Evolutionary conservation across 2,888 invertebrate species (phyloP).

Genomic region (Leptinotarsa peninsularis): DNA sequence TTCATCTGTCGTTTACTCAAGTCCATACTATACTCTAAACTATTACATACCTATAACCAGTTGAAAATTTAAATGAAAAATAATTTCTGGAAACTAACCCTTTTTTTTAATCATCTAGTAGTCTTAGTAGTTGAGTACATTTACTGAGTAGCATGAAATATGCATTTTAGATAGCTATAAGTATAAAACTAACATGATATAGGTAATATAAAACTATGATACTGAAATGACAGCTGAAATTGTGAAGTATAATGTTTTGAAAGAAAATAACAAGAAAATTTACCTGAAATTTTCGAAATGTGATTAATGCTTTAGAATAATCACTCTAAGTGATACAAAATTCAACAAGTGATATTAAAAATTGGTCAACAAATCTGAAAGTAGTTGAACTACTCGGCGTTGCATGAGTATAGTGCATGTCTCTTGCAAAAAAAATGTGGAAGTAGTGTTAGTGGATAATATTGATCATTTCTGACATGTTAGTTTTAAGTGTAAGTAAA

Average conservation of each 20-base stretch:
- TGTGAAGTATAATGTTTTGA: slow-evolving; percentile 41
- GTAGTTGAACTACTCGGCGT: slow-evolving; percentile 35
- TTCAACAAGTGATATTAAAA: slow-evolving; percentile 42
- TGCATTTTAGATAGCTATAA: too few relatives aligned
- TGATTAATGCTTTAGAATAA: slow-evolving; percentile 58
- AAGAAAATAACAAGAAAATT: slow-evolving; percentile 44
- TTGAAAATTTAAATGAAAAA: neutral
- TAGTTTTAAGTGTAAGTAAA: neutral
- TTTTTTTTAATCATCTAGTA: too few relatives aligned
- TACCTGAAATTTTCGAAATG: slow-evolving; percentile 51
- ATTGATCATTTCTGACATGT: slow-evolving; percentile 19
- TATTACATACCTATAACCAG: neutral
- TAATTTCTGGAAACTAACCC: too few relatives aligned
- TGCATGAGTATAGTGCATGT: slow-evolving; percentile 44
- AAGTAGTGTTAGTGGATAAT: slow-evolving; percentile 1
- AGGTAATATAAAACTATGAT: neutral
- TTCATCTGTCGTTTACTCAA: slow-evolving; percentile 32
- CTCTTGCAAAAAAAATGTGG: slow-evolving; percentile 33
- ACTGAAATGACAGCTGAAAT: slow-evolving; percentile 28
- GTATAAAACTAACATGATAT: too few relatives aligned
- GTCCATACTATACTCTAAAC: neutral
- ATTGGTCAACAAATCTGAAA: slow-evolving; percentile 34
- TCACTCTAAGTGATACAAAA: slow-evolving; percentile 46
- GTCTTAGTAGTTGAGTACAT: too few relatives aligned
- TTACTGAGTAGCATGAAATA: too few relatives aligned